Base-by-base conservation (phyloP, 2,888 invertebrate genomes). In the Eupithecia tripunctaria region DNA sequence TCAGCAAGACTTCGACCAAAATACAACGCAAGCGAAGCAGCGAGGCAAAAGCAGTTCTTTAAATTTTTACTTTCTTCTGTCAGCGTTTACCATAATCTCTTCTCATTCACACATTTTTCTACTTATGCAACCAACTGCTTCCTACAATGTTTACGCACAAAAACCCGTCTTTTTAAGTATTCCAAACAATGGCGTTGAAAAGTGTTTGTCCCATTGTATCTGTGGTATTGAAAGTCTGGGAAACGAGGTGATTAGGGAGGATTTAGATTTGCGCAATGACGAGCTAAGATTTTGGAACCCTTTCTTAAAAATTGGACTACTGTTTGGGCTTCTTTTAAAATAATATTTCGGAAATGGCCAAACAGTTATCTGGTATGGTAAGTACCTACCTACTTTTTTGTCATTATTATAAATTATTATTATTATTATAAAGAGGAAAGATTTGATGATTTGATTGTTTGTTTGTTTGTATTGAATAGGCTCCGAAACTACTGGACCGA, bases 231-330 rank as follows among this genome's bases (percentile, higher is more conserved):
- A 69, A 71, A 71, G 69, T 64, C 75, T 78, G 78, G 78, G 78
- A 78, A 78, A 74, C 68, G 15, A 59, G 62, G 72, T 74, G 73
- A 78, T 78, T 78, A 78, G 75, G 41, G 51, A 32, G 38, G 68
- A 63, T 65, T 70, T 71, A 70, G 64, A 29, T 14, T 71, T 71
- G 64, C 62, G 68, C 71, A 74, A 73, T 43, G 56, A 60, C 27
- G 21, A 51, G 5, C 64, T 10, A 1, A 36, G 38, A 64, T 25
- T 36, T 63, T 36, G 27, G 29, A 64, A 64, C 64, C 64, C 64
- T 21, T 41, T 63, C 36, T 63, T 21, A 18, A 18, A 18, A 5
- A 15, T 6, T 32, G 32, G 0, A 12, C 36, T 62, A 60, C 29
- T 18, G 29, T 29, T 27, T 15, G 29, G 18, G 14, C 25, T 25